Conservation (phyloP, 2,797 vertebrate genomes). For the Coracias cyanogaster region DNA sequence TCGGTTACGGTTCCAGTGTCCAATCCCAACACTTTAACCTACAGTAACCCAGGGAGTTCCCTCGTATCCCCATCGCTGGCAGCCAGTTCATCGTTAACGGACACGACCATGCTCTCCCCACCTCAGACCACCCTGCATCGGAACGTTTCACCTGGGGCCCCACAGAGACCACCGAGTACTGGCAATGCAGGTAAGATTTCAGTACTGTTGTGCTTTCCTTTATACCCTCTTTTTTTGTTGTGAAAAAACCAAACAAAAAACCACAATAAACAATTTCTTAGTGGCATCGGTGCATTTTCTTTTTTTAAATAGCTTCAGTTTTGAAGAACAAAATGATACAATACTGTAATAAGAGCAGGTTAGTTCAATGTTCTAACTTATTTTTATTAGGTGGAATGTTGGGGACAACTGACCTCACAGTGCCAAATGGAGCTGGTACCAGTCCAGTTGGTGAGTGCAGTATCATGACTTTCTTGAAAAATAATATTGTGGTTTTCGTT, state of each 20-base stretch:
- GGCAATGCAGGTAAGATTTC: slow-evolving; percentile 86
- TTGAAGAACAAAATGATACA: fast-evolving
- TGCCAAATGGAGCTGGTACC: slow-evolving; percentile 90
- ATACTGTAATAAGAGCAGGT: not conserved
- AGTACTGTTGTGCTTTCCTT: not conserved
- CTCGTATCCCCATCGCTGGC: slow-evolving; percentile 90
- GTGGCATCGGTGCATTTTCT: fast-evolving
- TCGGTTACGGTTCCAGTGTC: slow-evolving; percentile 97
- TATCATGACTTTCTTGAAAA: not conserved
- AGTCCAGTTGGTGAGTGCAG: slow-evolving; percentile 89
- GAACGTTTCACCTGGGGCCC: slow-evolving; percentile 89
- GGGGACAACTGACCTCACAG: slow-evolving; percentile 87
- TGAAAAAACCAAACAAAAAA: not conserved
- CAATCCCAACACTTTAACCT: slow-evolving; percentile 91
- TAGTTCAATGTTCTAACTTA: not conserved
- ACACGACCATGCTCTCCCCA: slow-evolving; percentile 94
- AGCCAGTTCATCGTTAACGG: slow-evolving; percentile 88
- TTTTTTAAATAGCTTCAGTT: not conserved
- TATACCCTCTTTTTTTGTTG: too few relatives aligned
- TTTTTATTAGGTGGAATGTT: slow-evolving; percentile 88
- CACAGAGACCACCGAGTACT: slow-evolving; percentile 92
- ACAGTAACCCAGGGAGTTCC: slow-evolving; percentile 90
- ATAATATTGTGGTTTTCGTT: not conserved
- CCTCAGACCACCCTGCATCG: slow-evolving; percentile 92
- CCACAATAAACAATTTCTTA: fast-evolving